Evolutionary conservation across 2,888 invertebrate genomes (phyloP).

Genomic region (Oligia latruncula): DNA sequence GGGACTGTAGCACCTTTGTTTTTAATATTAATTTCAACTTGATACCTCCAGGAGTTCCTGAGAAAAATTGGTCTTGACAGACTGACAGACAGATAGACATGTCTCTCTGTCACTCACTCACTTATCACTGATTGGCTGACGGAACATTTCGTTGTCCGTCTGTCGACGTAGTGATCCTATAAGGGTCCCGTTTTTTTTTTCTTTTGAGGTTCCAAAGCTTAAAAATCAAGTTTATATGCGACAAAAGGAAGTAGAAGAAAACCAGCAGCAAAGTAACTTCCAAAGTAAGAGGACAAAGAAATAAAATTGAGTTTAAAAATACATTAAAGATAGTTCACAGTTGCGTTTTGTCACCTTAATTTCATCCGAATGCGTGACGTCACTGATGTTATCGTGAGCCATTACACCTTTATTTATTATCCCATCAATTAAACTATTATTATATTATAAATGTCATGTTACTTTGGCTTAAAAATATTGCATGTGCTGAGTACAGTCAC

Average conservation of each 20-base stretch:
- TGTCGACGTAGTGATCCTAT: not conserved
- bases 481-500: not conserved
- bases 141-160: too few relatives aligned
- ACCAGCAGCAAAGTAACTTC: not conserved
- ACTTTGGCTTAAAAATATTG: not conserved
- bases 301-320: constrained; percentile 5
- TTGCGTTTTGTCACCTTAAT: constrained; percentile 1
- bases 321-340: not conserved
- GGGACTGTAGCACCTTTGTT: not conserved
- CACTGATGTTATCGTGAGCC: constrained; percentile 31
- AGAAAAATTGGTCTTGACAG: not conserved
- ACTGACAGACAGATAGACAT: not conserved
- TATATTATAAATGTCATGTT: constrained; percentile 11
- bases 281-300: not conserved
- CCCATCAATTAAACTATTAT: constrained; percentile 27
- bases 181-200: not conserved
- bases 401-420: constrained; percentile 36
- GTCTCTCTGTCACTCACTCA: too few relatives aligned
- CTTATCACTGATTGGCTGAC: too few relatives aligned
- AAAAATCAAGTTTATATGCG: not conserved
- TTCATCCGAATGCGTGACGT: not conserved
- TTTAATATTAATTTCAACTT: not conserved
- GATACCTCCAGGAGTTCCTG: not conserved
- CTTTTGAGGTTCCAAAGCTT: not conserved
- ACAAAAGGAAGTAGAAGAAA: not conserved